Conservation (phyloP, 2,113 vertebrate species). For the Felis catus region F.catus_Fca126_mat1.0 CM031420.1:106869001-106869500, state of each 20-base stretch:
- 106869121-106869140: slow-evolving; percentile 34
- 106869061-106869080: slow-evolving; percentile 23
- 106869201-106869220: slow-evolving; percentile 40
- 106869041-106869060: not conserved
- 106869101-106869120: slow-evolving; percentile 37
- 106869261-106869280: not conserved
- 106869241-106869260: not conserved
- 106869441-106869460: not conserved
- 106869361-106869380: not conserved
- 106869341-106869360: not conserved
- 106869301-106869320: not conserved
- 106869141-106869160: not conserved
- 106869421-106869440: slow-evolving; percentile 16
- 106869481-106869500: not conserved
- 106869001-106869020: slow-evolving; percentile 41
- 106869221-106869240: slow-evolving; percentile 10
- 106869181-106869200: not conserved
- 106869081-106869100: slow-evolving; percentile 36
- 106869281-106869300: not conserved
- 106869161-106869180: slow-evolving; percentile 51
- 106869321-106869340: not conserved
- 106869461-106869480: not conserved
- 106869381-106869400: not conserved
- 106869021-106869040: slow-evolving; percentile 11
- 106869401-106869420: slow-evolving; percentile 1